A percentile compares a stretch with the other conserved stretches of the same genome.
phyloP scores from a whole-genome alignment of 2,888 invertebrate genomes.

The Liopterus haemorrhoidalis region DNA sequence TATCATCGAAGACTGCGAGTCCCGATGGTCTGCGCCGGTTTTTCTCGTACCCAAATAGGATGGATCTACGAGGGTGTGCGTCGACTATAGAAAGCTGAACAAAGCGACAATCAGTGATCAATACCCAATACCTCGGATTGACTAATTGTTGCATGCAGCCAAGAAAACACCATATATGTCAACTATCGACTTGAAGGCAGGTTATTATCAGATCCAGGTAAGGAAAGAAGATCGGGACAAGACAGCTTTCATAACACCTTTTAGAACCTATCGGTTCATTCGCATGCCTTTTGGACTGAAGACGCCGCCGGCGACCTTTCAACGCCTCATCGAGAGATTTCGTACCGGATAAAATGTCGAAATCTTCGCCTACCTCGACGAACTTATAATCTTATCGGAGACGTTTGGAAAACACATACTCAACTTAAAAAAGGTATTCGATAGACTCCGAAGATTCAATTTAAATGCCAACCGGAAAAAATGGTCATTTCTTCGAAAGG shows the following conservation, averaged over 20 bases:
- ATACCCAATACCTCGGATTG: constrained; percentile 3
- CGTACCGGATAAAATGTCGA: background rate
- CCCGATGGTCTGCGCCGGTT: constrained; percentile 36
- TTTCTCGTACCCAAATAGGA: constrained; percentile 36
- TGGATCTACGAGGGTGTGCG: constrained; percentile 33
- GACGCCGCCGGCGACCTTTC: background rate
- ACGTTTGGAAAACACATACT: too few relatives aligned
- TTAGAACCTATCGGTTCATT: background rate
- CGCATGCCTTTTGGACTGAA: constrained; percentile 1
- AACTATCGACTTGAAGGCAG: constrained; percentile 4
- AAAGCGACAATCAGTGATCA: background rate
- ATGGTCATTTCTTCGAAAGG: too few relatives aligned
- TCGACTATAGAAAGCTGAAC: constrained; percentile 34
- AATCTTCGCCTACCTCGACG: too few relatives aligned
- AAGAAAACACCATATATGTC: background rate
- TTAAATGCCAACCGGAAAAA: too few relatives aligned
- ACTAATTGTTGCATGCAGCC: background rate
- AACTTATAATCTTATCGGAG: too few relatives aligned
- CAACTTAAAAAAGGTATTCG: too few relatives aligned
- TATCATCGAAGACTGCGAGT: constrained; percentile 5
- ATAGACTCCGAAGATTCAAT: too few relatives aligned
- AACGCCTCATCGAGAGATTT: constrained; percentile 1
- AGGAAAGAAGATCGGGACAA: constrained; percentile 3
- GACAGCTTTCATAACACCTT: background rate
- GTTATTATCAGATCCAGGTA: constrained; percentile 2